Evolutionary conservation across 2,888 invertebrate genomes (phyloP), one percentile per base, ranked within the genome.

Genomic region (Rotaria sp.): DNA sequence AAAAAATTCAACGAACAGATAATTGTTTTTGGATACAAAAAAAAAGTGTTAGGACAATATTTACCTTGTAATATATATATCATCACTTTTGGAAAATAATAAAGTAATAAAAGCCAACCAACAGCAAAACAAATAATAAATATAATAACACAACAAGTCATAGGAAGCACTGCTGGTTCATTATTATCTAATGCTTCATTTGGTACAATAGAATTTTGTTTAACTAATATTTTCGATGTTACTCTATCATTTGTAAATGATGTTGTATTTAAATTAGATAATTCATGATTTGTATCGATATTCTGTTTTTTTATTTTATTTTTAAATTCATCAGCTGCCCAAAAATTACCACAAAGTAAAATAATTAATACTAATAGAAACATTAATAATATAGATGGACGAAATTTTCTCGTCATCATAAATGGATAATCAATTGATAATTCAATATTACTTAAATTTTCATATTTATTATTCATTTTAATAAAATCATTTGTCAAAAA

Each of bases 281-380:
- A 11, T 75, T 38, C 26, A 26, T 13, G 26, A n/a, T 45, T n/a
- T 45, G 24, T 38, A 38, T n/a, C 35, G 2, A 13, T 41, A 38
- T 41, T 15, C 15, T 24, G 38, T 4, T 75, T 8, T 18, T 75
- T 75, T 5, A 75, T 15, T 38, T 26, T 80, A 13, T n/a, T 10
- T n/a, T 45, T 45, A 45, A 80, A 80, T 80, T 80, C 80, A 80
- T 80, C 80, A 13, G 26, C 80, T 80, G 80, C 80, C 80, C 80
- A 80, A 41, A 80, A 45, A n/a, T 41, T 80, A 4, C 80, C 80
- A 80, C 26, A 24, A 13, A 80, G 10, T 13, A 80, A 45, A 45
- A 80, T n/a, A 45, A 45, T 15, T 1, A 80, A n/a, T 2, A 80
- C 15, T 45, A 80, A 80, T 45, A 80, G 10, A 45, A 45, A 45